A percentile compares a stretch with the other conserved stretches of the same genome.
Evolutionary conservation across 2,113 vertebrate genomes (phyloP).

Genomic region (Boulengeromyrus knoepffleri): DNA sequence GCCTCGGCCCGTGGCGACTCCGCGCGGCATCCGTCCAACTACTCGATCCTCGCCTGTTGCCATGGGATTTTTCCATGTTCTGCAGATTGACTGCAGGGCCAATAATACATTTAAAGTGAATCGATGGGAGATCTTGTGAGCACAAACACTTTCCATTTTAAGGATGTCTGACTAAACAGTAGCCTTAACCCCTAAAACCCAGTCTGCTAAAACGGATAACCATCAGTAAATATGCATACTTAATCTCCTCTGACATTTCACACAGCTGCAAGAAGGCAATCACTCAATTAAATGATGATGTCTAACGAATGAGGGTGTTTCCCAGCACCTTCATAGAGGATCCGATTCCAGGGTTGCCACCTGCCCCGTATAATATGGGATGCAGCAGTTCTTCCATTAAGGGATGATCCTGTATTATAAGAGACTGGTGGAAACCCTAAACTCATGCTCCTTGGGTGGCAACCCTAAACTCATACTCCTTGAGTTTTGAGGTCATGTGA

Average conservation of each 20-base stretch:
- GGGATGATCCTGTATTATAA: too few relatives aligned
- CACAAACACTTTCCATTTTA: neutral
- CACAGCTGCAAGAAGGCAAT: neutral
- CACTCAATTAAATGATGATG: neutral
- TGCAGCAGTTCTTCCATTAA: too few relatives aligned
- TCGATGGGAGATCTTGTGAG: neutral
- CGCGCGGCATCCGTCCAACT: neutral
- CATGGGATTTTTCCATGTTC: conserved; percentile 5
- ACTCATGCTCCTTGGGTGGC: too few relatives aligned
- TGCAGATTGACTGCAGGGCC: neutral
- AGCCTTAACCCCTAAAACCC: neutral
- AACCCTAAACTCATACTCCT: neutral
- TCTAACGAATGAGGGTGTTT: neutral
- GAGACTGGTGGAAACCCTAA: too few relatives aligned
- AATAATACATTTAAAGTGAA: neutral
- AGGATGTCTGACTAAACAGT: neutral
- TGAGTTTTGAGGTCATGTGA: neutral
- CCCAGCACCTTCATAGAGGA: neutral
- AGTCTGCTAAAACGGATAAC: neutral
- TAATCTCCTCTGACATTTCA: neutral
- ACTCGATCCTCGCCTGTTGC: neutral
- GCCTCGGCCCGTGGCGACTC: neutral
- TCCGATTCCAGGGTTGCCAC: too few relatives aligned
- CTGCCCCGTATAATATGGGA: too few relatives aligned
- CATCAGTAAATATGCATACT: neutral